A percentile compares a stretch with the other conserved stretches of the same genome.
Evolutionary conservation across 2,797 vertebrate genomes (phyloP).

Genomic region (Momotus momota): DNA sequence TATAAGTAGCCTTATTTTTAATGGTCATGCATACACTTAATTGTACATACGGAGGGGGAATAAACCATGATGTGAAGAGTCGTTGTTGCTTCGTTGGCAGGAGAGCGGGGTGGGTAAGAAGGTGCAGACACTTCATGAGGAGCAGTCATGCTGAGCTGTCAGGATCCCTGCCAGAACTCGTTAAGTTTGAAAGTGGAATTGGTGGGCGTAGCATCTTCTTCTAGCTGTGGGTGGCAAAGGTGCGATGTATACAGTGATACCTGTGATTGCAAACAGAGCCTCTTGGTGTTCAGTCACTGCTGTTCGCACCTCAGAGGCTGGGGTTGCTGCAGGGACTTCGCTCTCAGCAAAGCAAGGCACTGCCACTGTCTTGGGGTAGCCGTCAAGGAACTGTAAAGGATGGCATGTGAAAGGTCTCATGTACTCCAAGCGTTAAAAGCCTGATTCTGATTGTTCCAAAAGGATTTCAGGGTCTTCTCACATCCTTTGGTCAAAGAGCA

Average conservation of each 20-base stretch:
- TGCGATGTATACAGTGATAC: neutral
- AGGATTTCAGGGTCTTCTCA: neutral
- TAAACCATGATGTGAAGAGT: conserved; percentile 70
- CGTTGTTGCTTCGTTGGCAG: conserved; percentile 43
- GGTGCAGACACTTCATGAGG: rapidly evolving
- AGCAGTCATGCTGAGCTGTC: neutral
- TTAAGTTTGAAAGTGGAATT: neutral
- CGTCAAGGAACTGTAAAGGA: neutral
- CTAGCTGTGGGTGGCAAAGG: neutral
- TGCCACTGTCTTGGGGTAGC: neutral
- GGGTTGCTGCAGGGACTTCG: neutral
- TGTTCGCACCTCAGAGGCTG: rapidly evolving
- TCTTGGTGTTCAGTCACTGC: neutral
- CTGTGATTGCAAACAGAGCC: neutral
- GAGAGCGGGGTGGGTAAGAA: neutral
- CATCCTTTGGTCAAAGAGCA: neutral
- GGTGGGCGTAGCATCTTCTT: neutral
- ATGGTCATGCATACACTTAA: conserved; percentile 70
- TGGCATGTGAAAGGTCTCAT: neutral
- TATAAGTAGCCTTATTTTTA: conserved; percentile 76
- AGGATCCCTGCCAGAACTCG: neutral
- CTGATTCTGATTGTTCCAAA: neutral
- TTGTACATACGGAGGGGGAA: conserved; percentile 69
- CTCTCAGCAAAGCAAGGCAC: neutral
- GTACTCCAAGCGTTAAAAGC: neutral